Evolutionary conservation across 2,888 invertebrate genomes (phyloP), one percentile per base, ranked within the genome.

Genomic region (Chrysodeixis includens): DNA sequence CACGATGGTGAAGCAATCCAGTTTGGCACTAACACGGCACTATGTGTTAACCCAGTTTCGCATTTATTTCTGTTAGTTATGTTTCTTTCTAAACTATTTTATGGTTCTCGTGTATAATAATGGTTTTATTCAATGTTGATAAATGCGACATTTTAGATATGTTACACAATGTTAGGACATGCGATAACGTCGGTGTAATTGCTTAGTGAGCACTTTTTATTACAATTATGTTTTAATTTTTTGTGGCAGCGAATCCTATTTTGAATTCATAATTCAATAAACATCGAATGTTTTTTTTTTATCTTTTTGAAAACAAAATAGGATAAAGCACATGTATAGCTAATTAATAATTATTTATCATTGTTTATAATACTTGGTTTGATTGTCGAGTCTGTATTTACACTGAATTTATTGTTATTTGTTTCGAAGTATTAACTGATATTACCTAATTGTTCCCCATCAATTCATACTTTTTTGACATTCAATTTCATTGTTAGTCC

Each of bases 401-500:
- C 32, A 76, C 56, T 56, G 18, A 40, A 58, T 63, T 62, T 20
- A 49, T 20, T 20, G 20, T 49, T 20, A 63, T 63, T 66, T 63
- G n/a, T 16, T 56, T 62, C 44, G 54, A 16, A 66, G 9, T 22
- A 46, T 67, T 60, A 62, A 73, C 72, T 59, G 64, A 74, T 79
- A 76, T 85, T 85, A 88, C 87, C 86, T 87, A 88, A 79, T 69
- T 64, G 76, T 77, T 79, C 72, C 82, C 84, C 82, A 79, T 69
- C 44, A 63, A 60, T 65, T 66, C 54, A 53, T 67, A 60, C 51
- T 76, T 72, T 76, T 78, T 82, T 73, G 85, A 79, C 76, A 84
- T 85, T 83, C 73, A 79, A 71, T 78, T 62, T 81, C 79, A 84
- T 87, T 84, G 88, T 90, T 90, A 91, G 83, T 83, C 78, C 82